Percentiles rank a stretch among this genome's conserved stretches.
Conservation (phyloP, 1,140 invertebrate species). For the Spodoptera litura region DNA sequence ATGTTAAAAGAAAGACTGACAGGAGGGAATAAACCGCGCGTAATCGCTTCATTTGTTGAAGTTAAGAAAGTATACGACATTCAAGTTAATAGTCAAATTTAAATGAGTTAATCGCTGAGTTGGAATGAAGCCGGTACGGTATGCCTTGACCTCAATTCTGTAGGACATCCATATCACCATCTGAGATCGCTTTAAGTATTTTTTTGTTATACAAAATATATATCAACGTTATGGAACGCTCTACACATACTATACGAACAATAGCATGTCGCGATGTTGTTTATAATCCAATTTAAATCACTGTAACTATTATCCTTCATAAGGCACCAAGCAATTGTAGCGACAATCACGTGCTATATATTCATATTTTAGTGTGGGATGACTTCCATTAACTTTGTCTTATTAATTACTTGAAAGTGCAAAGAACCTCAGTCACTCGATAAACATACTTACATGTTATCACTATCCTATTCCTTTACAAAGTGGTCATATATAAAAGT, state of each 20-base stretch:
- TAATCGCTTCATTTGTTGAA: no score
- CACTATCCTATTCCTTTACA: slow-evolving; percentile 12
- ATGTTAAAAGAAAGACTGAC: no score
- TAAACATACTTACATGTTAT: slow-evolving; percentile 18
- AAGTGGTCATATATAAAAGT: slow-evolving; percentile 13
- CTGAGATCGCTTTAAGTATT: no score
- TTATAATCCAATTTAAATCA: slow-evolving; percentile 10
- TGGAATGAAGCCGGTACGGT: no score
- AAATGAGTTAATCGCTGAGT: no score
- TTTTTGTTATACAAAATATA: no score
- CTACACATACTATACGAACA: neutral
- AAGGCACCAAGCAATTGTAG: slow-evolving; percentile 35
- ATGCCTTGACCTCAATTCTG: no score
- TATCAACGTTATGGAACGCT: no score
- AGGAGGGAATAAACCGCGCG: no score
- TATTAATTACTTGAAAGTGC: slow-evolving; percentile 4
- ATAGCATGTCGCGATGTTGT: neutral
- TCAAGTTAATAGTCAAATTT: no score
- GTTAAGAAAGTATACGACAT: no score
- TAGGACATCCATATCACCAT: no score
- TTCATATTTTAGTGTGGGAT: neutral
- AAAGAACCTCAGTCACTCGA: slow-evolving; percentile 23
- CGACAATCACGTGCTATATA: slow-evolving; percentile 1
- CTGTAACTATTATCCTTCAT: slow-evolving; percentile 13
- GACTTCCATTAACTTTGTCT: neutral